phyloP scores from a whole-genome alignment of 2,113 vertebrate genomes.

The Spheniscus mendiculus region DNA sequence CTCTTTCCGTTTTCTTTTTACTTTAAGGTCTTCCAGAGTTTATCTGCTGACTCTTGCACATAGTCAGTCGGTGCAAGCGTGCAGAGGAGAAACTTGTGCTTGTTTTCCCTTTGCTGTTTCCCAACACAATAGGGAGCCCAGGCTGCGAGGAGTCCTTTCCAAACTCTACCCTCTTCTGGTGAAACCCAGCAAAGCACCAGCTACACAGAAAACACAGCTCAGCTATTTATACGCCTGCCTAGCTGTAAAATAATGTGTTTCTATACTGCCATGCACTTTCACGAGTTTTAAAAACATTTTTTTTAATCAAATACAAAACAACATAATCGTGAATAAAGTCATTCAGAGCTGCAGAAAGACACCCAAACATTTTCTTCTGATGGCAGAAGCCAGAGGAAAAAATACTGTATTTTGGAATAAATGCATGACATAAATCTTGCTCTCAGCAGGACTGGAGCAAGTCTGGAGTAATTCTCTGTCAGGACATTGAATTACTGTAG shows the following conservation, averaged over 20 bases:
- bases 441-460: neutral
- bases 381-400: neutral
- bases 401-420: neutral
- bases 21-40: slow-evolving; percentile 47
- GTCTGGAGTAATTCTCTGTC: neutral
- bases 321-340: neutral
- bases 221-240: neutral
- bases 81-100: slow-evolving; percentile 74
- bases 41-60: slow-evolving; percentile 13
- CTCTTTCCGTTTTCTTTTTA: slow-evolving; percentile 8
- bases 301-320: neutral
- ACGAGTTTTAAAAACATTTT: neutral
- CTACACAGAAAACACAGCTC: neutral
- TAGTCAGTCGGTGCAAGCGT: neutral
- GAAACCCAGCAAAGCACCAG: slow-evolving; percentile 71
- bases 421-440: neutral
- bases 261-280: neutral
- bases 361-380: neutral
- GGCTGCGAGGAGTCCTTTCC: slow-evolving; percentile 69
- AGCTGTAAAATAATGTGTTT: neutral
- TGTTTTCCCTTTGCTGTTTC: slow-evolving; percentile 61
- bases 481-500: neutral
- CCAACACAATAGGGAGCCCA: slow-evolving; percentile 75
- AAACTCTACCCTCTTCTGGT: slow-evolving; percentile 80
- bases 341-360: neutral